A percentile compares a stretch with the other conserved stretches of the same genome.
Evolutionary conservation across 2,797 vertebrate species (phyloP).

Genomic region (Acipenser ruthenus): DNA sequence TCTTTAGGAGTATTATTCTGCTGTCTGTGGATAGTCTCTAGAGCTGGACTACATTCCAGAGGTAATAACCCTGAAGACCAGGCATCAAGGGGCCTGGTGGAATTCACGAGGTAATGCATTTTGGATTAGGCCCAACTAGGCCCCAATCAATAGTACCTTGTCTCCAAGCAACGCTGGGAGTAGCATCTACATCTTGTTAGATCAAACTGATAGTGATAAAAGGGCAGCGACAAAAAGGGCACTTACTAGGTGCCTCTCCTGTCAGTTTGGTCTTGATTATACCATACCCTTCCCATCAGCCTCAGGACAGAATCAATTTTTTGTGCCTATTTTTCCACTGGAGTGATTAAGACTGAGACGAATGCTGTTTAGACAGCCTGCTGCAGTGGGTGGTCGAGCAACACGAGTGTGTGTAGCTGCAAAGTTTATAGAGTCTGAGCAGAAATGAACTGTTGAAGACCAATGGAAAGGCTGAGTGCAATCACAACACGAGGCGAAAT

Average conservation of each 20-base stretch:
- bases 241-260: constrained; percentile 21
- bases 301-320: constrained; percentile 24
- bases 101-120: constrained; percentile 44
- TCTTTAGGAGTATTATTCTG: not conserved
- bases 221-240: not conserved
- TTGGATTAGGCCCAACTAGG: constrained; percentile 46
- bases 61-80: constrained; percentile 31
- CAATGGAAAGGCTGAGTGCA: constrained; percentile 83
- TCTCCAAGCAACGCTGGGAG: constrained; percentile 25
- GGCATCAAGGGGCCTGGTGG: constrained; percentile 20
- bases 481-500: constrained; percentile 76
- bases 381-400: constrained; percentile 78
- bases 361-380: constrained; percentile 77
- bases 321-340: constrained; percentile 37
- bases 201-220: constrained; percentile 34
- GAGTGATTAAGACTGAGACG: constrained; percentile 50
- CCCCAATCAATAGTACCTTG: constrained; percentile 31
- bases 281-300: constrained; percentile 18
- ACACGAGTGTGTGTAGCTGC: constrained; percentile 47
- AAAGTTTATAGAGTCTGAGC: constrained; percentile 74
- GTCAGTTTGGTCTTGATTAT: constrained; percentile 22
- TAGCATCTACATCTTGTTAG: constrained; percentile 25
- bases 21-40: constrained; percentile 12
- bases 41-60: constrained; percentile 24
- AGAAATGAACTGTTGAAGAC: constrained; percentile 92